phyloP scores from a whole-genome alignment of 2,888 invertebrate genomes.

The Cistogaster globosa region DNA sequence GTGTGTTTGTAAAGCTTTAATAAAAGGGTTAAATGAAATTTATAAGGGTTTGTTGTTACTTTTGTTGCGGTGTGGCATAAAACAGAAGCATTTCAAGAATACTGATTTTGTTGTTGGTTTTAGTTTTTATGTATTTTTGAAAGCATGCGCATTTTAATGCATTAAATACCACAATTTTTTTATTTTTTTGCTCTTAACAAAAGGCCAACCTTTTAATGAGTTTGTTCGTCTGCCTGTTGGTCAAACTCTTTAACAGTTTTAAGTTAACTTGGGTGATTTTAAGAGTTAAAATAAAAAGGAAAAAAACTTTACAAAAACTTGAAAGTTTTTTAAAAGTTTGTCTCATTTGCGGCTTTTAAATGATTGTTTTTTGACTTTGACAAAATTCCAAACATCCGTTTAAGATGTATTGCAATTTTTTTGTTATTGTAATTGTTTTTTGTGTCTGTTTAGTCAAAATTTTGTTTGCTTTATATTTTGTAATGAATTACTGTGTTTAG shows the following conservation, averaged over 20 bases:
- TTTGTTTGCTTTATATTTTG: conserved; percentile 41
- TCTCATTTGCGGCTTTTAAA: conserved; percentile 71
- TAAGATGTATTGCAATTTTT: conserved; percentile 61
- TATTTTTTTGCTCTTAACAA: not conserved
- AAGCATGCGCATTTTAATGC: conserved; percentile 75
- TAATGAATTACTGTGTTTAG: conserved; percentile 14
- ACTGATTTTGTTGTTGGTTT: conserved; percentile 39
- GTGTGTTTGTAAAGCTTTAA: conserved; percentile 7
- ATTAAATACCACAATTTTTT: conserved; percentile 72
- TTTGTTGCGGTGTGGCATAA: conserved; percentile 66
- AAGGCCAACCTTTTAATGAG: conserved; percentile 66
- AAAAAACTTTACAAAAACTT: conserved; percentile 32
- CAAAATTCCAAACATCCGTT: conserved; percentile 73
- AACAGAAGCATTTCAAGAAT: conserved; percentile 68
- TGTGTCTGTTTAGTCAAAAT: conserved; percentile 24
- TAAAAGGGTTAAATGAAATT: conserved; percentile 64
- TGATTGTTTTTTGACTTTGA: conserved; percentile 63
- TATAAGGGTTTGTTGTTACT: conserved; percentile 63
- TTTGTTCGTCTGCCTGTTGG: conserved; percentile 35
- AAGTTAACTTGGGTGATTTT: conserved; percentile 54
- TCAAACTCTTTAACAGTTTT: conserved; percentile 52
- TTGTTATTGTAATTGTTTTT: not conserved
- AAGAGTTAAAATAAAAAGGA: conserved; percentile 12
- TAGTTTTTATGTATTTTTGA: conserved; percentile 67
- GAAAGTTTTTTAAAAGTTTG: conserved; percentile 45